A percentile compares a stretch with the other conserved stretches of the same genome.
phyloP scores from a whole-genome alignment of 1,140 invertebrate species.

The Cylas formicarius region DNA sequence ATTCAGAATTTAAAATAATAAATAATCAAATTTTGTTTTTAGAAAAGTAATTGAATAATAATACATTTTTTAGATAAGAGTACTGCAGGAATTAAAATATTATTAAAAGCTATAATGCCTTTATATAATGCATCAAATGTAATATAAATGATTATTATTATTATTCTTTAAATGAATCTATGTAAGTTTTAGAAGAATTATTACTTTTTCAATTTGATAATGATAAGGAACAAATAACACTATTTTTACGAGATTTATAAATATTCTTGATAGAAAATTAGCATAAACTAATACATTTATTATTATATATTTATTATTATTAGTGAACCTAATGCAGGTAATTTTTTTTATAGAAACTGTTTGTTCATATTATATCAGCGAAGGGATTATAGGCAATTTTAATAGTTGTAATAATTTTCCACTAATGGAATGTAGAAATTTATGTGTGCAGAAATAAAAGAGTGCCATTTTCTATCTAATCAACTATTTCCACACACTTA shows the following conservation, averaged over 20 bases:
- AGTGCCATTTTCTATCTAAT: background rate
- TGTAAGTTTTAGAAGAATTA: background rate
- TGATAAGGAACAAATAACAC: background rate
- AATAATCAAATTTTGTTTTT: background rate
- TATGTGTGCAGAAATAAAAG: background rate
- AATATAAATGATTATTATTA: constrained; percentile 2
- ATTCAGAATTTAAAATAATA: background rate
- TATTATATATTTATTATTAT: background rate
- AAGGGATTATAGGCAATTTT: constrained; percentile 3
- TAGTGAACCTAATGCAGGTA: background rate
- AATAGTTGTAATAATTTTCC: constrained; percentile 3
- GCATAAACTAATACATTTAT: background rate
- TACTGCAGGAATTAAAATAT: background rate
- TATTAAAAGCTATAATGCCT: background rate
- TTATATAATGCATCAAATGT: background rate
- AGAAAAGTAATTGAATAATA: background rate
- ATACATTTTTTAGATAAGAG: background rate
- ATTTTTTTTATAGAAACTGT: background rate
- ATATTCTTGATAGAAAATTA: background rate
- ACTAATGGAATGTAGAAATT: constrained; percentile 4
- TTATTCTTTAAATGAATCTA: background rate
- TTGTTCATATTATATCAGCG: background rate
- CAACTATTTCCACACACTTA: no score
- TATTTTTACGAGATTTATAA: constrained; percentile 7
- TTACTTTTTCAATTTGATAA: constrained; percentile 5